Conservation (phyloP, 2,888 invertebrate species). For the Diabrotica balteata region DNA sequence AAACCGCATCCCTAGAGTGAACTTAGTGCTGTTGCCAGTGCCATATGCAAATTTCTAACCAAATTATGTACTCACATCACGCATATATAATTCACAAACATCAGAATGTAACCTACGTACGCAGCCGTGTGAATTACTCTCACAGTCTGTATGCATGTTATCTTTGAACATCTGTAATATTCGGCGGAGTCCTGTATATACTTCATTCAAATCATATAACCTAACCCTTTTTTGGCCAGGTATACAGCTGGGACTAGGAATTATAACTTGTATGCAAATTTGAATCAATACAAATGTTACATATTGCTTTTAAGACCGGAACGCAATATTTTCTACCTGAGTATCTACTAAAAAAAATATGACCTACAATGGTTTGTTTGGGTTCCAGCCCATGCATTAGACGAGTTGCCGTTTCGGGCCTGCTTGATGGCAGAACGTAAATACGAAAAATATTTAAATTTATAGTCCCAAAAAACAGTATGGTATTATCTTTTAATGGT, state of each 20-base stretch:
- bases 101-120: slow-evolving; percentile 10
- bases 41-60: slow-evolving; percentile 61
- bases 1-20: slow-evolving; percentile 40
- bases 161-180: slow-evolving; percentile 50
- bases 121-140: background rate
- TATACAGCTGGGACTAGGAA: slow-evolving; percentile 44
- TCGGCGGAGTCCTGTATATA: slow-evolving; percentile 34
- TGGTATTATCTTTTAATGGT: too few relatives aligned
- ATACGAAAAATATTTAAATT: background rate
- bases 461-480: background rate
- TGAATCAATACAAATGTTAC: slow-evolving; percentile 50
- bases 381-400: slow-evolving; percentile 18
- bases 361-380: slow-evolving; percentile 26
- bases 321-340: slow-evolving; percentile 36
- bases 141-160: slow-evolving; percentile 34
- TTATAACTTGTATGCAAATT: slow-evolving; percentile 52
- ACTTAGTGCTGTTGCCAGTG: slow-evolving; percentile 48
- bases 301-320: slow-evolving; percentile 49
- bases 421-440: slow-evolving; percentile 6
- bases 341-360: slow-evolving; percentile 18
- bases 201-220: slow-evolving; percentile 38
- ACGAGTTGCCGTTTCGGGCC: slow-evolving; percentile 10
- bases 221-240: slow-evolving; percentile 34
- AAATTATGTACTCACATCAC: slow-evolving; percentile 59
- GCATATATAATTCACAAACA: slow-evolving; percentile 56